phyloP scores from a whole-genome alignment of 2,888 invertebrate species.

The Chirona hameri region DNA sequence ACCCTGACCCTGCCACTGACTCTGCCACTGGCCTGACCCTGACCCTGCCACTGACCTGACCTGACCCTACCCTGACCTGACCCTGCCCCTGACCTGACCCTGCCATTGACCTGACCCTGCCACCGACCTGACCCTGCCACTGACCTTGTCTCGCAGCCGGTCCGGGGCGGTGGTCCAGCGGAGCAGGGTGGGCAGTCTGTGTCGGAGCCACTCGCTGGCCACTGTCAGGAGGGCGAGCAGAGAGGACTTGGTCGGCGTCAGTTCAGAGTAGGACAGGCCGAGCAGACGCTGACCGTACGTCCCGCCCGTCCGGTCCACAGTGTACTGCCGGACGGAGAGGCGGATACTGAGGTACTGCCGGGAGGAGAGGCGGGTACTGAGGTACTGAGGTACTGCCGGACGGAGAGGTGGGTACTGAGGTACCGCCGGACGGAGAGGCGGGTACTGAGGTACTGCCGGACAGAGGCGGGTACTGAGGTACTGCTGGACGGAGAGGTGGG shows the following conservation, averaged over 20 bases:
- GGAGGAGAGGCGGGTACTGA: too few species aligned
- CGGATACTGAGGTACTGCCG: too few species aligned
- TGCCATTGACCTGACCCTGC: too few species aligned
- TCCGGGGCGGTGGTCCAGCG: not conserved
- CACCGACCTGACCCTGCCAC: too few species aligned
- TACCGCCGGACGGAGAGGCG: not conserved
- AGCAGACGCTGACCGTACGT: conserved; percentile 1
- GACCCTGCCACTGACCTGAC: too few species aligned
- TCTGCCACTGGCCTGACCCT: too few species aligned
- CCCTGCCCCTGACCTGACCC: too few species aligned
- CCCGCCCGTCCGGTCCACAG: not conserved
- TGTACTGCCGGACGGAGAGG: not conserved
- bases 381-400: too few species aligned
- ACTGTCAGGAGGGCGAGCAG: not conserved
- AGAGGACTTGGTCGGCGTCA: not conserved
- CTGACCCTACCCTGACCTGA: too few species aligned
- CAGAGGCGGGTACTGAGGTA: not conserved
- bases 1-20: too few species aligned
- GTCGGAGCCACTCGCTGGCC: not conserved
- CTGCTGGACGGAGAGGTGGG: not conserved
- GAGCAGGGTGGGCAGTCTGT: not conserved
- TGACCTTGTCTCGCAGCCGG: not conserved
- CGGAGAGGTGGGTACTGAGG: not conserved
- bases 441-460: not conserved
- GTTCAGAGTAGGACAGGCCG: not conserved